A percentile compares a stretch with the other conserved stretches of the same genome.
These are phyloP conservation scores for Bergia sp. DNA, from an alignment of 92 coral and sea anemone species.

Conservation along the genomic window DNA sequence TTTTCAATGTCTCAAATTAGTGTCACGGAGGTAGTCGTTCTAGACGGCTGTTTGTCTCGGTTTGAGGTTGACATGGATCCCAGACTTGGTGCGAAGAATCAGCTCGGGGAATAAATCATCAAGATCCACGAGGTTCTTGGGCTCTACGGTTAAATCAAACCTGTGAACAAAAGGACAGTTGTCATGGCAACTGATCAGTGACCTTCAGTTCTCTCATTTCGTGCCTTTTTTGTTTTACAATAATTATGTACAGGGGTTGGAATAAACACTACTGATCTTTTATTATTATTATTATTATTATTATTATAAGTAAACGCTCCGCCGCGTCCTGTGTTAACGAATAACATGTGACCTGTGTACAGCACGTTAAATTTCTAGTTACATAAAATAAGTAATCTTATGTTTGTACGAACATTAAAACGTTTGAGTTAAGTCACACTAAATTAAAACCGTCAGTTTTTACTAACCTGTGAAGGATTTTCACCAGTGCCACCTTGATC, in stretches of 20 bases:
- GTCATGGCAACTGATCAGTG: background rate
- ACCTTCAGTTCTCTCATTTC: background rate
- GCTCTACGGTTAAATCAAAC: slow-evolving; percentile 71
- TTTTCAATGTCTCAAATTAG: too few species aligned
- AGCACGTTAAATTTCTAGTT: too few species aligned
- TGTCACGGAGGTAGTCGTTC: background rate
- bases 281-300: too few species aligned
- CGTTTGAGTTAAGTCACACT: background rate
- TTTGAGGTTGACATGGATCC: slow-evolving; percentile 60
- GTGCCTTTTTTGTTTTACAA: background rate
- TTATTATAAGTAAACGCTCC: too few species aligned
- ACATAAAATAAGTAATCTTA: too few species aligned
- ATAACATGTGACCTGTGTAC: too few species aligned
- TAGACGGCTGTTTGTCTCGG: slow-evolving; percentile 52
- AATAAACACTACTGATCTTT: too few species aligned
- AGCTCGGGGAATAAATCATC: slow-evolving; percentile 80
- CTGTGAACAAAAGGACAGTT: slow-evolving; percentile 33
- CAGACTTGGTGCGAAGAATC: slow-evolving; percentile 66
- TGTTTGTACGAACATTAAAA: background rate
- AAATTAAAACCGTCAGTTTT: background rate
- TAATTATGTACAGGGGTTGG: too few species aligned
- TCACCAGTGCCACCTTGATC: slow-evolving; percentile 16
- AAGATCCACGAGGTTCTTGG: slow-evolving; percentile 51
- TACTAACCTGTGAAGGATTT: slow-evolving; percentile 8
- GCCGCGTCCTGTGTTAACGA: too few species aligned